Evolutionary conservation across 2,797 vertebrate species (phyloP).

Genomic region (Sylvia borin): DNA sequence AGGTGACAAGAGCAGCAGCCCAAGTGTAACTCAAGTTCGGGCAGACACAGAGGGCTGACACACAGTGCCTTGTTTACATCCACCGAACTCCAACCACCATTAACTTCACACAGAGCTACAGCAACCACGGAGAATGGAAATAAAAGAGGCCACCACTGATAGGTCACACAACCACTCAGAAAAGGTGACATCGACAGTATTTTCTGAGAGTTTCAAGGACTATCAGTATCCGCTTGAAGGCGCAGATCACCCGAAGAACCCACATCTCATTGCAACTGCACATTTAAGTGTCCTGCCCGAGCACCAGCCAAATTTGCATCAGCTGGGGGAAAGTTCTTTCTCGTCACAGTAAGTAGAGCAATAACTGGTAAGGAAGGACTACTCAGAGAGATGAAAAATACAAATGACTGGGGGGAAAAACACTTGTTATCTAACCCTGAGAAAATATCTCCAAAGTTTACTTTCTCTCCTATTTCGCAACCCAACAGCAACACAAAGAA

Average conservation of each 20-base stretch:
- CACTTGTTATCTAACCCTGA: neutral
- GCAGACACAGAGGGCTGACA: neutral
- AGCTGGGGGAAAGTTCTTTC: neutral
- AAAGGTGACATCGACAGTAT: accelerated
- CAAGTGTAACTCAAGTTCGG: neutral
- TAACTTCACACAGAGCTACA: neutral
- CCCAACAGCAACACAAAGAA: neutral
- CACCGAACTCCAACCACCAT: neutral
- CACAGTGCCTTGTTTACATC: neutral
- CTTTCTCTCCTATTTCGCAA: neutral
- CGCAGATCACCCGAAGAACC: neutral
- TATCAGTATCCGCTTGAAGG: neutral
- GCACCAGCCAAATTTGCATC: neutral
- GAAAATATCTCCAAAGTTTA: neutral
- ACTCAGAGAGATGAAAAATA: neutral
- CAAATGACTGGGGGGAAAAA: accelerated
- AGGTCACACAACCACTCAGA: neutral
- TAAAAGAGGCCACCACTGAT: accelerated
- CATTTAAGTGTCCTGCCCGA: neutral
- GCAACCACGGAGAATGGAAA: accelerated
- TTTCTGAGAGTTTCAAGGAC: neutral
- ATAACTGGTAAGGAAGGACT: neutral
- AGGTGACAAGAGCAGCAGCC: neutral
- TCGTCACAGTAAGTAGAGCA: neutral
- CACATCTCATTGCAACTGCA: neutral